A percentile compares a stretch with the other conserved stretches of the same genome.
Conservation (phyloP, 2,113 vertebrate species). For the Mesocricetus auratus region DNA sequence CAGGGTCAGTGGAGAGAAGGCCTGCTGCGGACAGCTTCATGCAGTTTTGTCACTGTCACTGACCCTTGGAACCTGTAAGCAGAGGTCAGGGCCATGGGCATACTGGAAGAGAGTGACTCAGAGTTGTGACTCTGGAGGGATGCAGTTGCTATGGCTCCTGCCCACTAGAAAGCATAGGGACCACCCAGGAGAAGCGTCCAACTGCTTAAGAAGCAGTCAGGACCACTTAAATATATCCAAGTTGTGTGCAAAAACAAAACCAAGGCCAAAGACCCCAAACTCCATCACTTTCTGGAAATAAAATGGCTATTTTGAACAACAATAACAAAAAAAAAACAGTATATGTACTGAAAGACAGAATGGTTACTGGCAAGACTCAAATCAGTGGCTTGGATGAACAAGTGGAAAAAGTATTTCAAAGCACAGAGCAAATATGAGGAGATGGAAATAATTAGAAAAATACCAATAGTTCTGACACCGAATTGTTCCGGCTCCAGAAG, state of each 20-base stretch:
- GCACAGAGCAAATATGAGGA: constrained; percentile 61
- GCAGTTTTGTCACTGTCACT: not conserved
- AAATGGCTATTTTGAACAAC: constrained; percentile 34
- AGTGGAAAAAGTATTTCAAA: constrained; percentile 77
- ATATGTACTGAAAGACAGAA: constrained; percentile 37
- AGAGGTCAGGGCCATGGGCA: not conserved
- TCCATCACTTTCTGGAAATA: constrained; percentile 49
- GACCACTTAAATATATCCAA: not conserved
- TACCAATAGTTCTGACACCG: not conserved
- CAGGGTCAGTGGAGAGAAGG: not conserved
- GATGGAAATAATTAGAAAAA: constrained; percentile 69
- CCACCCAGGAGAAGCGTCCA: not conserved
- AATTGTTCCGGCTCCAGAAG: constrained; percentile 42
- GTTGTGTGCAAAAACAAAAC: not conserved
- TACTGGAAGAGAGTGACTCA: not conserved
- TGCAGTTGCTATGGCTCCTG: not conserved
- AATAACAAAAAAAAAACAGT: not conserved
- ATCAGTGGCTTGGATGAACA: constrained; percentile 73
- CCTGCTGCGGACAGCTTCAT: not conserved
- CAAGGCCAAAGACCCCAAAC: not conserved
- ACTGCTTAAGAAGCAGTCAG: not conserved
- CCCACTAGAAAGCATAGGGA: not conserved
- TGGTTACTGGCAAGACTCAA: constrained; percentile 13
- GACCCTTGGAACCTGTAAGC: not conserved
- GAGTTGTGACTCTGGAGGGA: not conserved